Evolutionary conservation across 2,888 invertebrate genomes (phyloP).

Genomic region (Chymomyza procnemis): DNA sequence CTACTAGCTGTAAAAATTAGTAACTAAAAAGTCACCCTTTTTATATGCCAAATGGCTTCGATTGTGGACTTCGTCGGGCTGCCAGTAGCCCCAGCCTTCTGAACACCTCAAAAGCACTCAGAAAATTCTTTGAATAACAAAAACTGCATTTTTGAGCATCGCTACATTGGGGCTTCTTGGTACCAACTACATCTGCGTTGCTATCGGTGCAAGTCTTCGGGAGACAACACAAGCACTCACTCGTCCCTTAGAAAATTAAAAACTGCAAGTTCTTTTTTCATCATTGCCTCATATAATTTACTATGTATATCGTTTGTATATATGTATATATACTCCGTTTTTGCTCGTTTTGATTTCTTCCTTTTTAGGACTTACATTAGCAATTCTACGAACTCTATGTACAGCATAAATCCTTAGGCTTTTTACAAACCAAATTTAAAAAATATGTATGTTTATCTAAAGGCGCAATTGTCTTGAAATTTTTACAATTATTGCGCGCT

Average conservation of each 20-base stretch:
- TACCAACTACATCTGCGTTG: too few relatives aligned
- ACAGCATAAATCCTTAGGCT: background rate
- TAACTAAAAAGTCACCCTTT: too few relatives aligned
- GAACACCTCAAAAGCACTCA: too few relatives aligned
- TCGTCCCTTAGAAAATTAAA: background rate
- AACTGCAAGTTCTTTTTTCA: slow-evolving; percentile 4
- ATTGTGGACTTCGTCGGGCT: too few relatives aligned
- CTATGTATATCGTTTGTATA: slow-evolving; percentile 22
- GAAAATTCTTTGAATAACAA: too few relatives aligned
- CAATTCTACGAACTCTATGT: slow-evolving; percentile 38
- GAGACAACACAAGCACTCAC: too few relatives aligned
- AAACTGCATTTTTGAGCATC: too few relatives aligned
- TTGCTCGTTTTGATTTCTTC: slow-evolving; percentile 1
- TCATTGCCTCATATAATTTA: slow-evolving; percentile 11
- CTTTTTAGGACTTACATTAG: slow-evolving; percentile 6
- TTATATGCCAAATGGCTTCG: too few relatives aligned
- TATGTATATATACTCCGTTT: slow-evolving; percentile 3
- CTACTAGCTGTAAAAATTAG: too few relatives aligned
- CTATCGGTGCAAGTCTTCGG: too few relatives aligned
- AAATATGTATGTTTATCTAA: slow-evolving; percentile 15
- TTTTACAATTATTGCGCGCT: background rate
- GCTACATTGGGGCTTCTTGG: too few relatives aligned
- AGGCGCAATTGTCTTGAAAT: background rate
- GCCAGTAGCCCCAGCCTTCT: too few relatives aligned
- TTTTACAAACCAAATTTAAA: background rate